Conservation (phyloP, 2,113 vertebrate genomes). For the Atherinomorus stipes region DNA sequence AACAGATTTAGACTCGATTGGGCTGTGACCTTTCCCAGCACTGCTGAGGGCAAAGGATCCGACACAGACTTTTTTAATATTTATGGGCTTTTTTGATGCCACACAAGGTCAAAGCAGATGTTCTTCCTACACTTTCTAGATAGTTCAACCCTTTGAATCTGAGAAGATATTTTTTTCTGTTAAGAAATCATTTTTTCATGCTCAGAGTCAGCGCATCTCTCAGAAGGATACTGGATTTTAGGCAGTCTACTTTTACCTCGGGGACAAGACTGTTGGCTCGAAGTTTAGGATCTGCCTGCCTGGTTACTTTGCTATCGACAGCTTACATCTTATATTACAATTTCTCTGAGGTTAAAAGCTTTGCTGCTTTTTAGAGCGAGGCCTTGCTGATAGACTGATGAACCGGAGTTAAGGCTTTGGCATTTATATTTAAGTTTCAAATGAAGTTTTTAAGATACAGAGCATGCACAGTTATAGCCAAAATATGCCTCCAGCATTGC, state of each 20-base stretch:
- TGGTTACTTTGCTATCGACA: constrained; percentile 30
- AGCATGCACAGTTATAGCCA: background rate
- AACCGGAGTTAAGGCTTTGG: constrained; percentile 4
- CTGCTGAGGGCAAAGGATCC: constrained; percentile 64
- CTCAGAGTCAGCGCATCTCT: constrained; percentile 69
- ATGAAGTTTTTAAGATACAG: constrained; percentile 10
- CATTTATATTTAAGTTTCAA: background rate
- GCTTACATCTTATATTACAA: constrained; percentile 48
- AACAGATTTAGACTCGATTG: constrained; percentile 74
- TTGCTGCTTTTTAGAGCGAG: constrained; percentile 14
- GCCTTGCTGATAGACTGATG: constrained; percentile 8
- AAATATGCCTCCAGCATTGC: no score
- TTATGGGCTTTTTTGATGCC: constrained; percentile 74
- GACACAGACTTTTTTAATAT: constrained; percentile 72
- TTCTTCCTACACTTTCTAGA: constrained; percentile 65
- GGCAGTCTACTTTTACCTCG: constrained; percentile 63
- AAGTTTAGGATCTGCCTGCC: constrained; percentile 50
- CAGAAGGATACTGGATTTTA: constrained; percentile 59
- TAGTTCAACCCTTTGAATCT: constrained; percentile 65
- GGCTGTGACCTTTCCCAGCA: constrained; percentile 71
- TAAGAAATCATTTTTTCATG: constrained; percentile 69
- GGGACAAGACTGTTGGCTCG: constrained; percentile 47
- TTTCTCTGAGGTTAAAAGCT: constrained; percentile 50
- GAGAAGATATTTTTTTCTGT: constrained; percentile 63
- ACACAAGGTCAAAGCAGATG: constrained; percentile 76